Conservation (phyloP, 2,797 vertebrate species). For the Bothrops alternatus region DNA sequence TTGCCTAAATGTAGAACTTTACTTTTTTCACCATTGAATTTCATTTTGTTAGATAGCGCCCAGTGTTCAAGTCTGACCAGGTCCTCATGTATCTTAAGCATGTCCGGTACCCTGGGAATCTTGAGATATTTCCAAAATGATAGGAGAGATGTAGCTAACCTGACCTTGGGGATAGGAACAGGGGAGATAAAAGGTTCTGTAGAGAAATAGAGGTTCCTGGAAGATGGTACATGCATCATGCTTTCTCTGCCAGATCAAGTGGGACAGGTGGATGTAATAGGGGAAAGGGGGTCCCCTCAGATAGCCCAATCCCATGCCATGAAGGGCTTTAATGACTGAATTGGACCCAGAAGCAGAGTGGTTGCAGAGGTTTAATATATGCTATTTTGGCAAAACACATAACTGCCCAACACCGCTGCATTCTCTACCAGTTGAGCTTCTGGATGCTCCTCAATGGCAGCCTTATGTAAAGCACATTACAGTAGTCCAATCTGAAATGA, state of each 20-base stretch:
- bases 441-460: background rate
- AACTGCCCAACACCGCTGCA: background rate
- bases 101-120: background rate
- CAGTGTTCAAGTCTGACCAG: too few relatives aligned
- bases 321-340: background rate
- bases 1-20: too few relatives aligned
- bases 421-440: background rate
- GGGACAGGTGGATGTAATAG: background rate
- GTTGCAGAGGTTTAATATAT: background rate
- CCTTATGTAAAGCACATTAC: background rate
- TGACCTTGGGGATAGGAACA: background rate
- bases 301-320: background rate
- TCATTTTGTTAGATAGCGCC: too few relatives aligned
- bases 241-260: background rate
- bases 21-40: too few relatives aligned
- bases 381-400: background rate
- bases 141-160: background rate
- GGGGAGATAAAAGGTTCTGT: background rate
- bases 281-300: background rate
- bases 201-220: background rate
- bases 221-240: background rate
- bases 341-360: background rate
- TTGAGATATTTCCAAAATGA: background rate
- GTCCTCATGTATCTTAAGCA: too few relatives aligned
- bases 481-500: background rate